Evolutionary conservation across 2,888 invertebrate genomes (phyloP).

Genomic region (Pterobdella sp.): DNA sequence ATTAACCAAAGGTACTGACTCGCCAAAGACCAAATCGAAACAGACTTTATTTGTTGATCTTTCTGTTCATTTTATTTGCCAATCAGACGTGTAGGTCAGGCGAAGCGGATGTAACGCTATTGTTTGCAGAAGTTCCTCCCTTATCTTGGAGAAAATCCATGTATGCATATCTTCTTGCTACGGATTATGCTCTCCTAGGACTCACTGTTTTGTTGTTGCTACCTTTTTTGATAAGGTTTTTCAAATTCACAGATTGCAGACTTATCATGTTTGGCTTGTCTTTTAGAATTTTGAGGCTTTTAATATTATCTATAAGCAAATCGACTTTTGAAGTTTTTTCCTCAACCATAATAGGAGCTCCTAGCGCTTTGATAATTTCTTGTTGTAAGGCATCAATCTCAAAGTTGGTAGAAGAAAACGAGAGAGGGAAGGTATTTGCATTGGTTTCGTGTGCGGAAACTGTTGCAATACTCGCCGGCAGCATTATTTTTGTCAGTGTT

Average conservation of each 20-base stretch:
- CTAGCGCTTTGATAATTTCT: constrained; percentile 45
- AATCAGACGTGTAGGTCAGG: constrained; percentile 46
- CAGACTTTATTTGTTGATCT: constrained; percentile 40
- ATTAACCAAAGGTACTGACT: constrained; percentile 38
- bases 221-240: constrained; percentile 43
- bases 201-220: constrained; percentile 45
- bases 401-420: constrained; percentile 46
- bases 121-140: constrained; percentile 46
- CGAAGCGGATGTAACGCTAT: constrained; percentile 47
- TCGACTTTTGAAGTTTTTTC: constrained; percentile 45
- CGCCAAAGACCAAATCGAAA: constrained; percentile 39
- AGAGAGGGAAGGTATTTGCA: constrained; percentile 48
- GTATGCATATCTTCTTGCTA: constrained; percentile 48
- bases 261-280: constrained; percentile 45
- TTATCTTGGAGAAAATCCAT: constrained; percentile 45
- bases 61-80: constrained; percentile 42
- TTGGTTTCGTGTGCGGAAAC: constrained; percentile 47
- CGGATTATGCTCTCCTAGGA: constrained; percentile 49
- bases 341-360: constrained; percentile 45
- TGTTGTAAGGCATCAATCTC: constrained; percentile 46
- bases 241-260: constrained; percentile 42
- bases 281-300: constrained; percentile 43
- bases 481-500: constrained; percentile 44
- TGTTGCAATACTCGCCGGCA: constrained; percentile 45
- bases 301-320: constrained; percentile 42